Evolutionary conservation across 2,113 vertebrate species (phyloP), one percentile per base, ranked within the genome.

Genomic region (Sebastes fasciatus): DNA sequence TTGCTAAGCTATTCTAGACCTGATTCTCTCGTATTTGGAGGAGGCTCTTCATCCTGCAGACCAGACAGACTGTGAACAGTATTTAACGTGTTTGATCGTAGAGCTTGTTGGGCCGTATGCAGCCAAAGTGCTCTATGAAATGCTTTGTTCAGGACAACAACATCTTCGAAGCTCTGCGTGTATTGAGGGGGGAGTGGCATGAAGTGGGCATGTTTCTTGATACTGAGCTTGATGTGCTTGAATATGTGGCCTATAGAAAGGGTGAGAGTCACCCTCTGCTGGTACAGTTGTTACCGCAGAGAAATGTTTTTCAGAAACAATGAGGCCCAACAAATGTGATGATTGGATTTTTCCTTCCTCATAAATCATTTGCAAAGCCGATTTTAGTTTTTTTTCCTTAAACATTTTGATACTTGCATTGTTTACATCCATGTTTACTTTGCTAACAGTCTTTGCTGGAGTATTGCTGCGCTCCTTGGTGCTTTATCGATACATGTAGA

Each of bases 221-320:
- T 12, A 11, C 3, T 48, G 11, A 57, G 17, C 5, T 57, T 19
- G 23, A 43, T 61, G 14, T 74, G 26, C n/a, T 12, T 64, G 9
- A 7, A 65, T 16, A 72, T 51, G 6, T 40, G 17, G 42, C 11
- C 6, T 45, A 11, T 54, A 1, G 7, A 71, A 14, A 16, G 19
- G 51, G 49, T 51, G 8, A 40, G 54, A 62, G 46, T 78, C 74
- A 13, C 73, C 68, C 62, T 73, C 68, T 74, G 62, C 62, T 83
- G 74, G 67, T 48, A 13, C 13, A 48, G 3, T 45, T 48, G 17
- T 7, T 46, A n/a, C n/a, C 19, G 62, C n/a, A 61, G 17, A 49
- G 48, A 34, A 34, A 48, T 46, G 6, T 34, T 34, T 34, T 34
- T 21, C 19, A 8, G 16, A 67, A 49, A 21, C 8, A 34, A 55